Base-by-base conservation (phyloP, 1,140 invertebrate species). In the Saccostrea glomerata region DNA sequence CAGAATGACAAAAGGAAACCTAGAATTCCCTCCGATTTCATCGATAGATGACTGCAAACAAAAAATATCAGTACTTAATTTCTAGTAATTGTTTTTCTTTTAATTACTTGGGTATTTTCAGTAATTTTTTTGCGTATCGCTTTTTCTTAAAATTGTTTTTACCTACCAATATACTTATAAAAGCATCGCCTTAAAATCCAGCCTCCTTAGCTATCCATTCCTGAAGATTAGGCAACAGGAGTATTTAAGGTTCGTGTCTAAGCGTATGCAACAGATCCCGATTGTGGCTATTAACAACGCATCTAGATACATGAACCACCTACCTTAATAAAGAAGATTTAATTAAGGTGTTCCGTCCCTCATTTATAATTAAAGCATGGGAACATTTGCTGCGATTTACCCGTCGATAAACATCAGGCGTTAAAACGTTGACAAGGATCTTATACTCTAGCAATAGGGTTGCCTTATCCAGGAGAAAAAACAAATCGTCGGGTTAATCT, bases 341-440 rank as follows among this genome's bases (percentile, higher is more conserved):
- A 30, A 73, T 36, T 73, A 36, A 63, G 23, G 30, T 30, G 12
- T 11, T 15, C 12, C 70, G 70, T 73, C 70, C 70, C 70, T 73
- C 70, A 73, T 73, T 30, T 23, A 73, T 73, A 73, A 73, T 73
- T 73, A 25, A 73, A 30, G 70, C 70, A 36, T 36, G 70, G 70
- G 70, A 73, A 73, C 70, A 73, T 73, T 73, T 25, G 70, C 30
- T 25, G 7, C 25, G 70, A 73, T 36, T 25, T 73, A 30, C 70
- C 70, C 70, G 25, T 13, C 15, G 70, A 73, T 73, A 73, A 73
- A 73, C 70, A 73, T 73, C 70, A 73, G 70, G 70, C 70, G 70
- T 73, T 73, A 73, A 73, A 73, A 30, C 25, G 23, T 73, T 25
- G 70, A 73, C 70, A 73, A 73, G 70, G 70, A 73, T 73, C 70